Evolutionary conservation across 2,113 vertebrate genomes (phyloP), one percentile per base, ranked within the genome.

Genomic region (Etheostoma cragini): DNA sequence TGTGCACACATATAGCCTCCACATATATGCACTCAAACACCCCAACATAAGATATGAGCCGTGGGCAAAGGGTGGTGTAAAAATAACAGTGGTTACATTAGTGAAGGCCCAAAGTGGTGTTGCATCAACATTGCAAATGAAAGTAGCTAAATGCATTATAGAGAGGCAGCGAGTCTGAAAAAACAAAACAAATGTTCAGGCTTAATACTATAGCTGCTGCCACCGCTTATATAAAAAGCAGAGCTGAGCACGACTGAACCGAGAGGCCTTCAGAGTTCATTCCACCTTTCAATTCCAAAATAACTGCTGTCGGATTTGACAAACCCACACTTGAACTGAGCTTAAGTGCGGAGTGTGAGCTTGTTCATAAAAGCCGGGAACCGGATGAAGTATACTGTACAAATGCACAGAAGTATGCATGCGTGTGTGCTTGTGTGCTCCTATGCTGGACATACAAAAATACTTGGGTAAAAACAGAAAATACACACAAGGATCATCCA

Each of bases 271-370:
- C 54, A 17, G 52, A 93, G 89, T 90, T 92, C 87, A 89, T 68
- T 67, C 61, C 86, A 82, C 75, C 88, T 87, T 92, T 91, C 52
- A 87, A 72, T 85, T 87, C 88, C 46, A 89, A 93, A 92, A 93
- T 93, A 94, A 86, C 88, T 75, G 80, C 78, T 64, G 83, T 76
- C 8, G 52, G 74, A 78, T 91, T 85, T 90, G 86, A 84, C 85
- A 91, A 90, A 88, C 88, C 86, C 91, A 92, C 90, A 90, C 87
- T 89, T 89, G 83, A 90, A 80, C 50, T 71, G 80, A 86, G 76
- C 82, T 87, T 90, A 58, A 84, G 72, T 66, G 72, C 8, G 58
- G 67, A 64, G 52, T 22, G 58, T 3, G 22, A 63, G 71, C 54
- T 56, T 85, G 85, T 78, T 87, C 64, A 80, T 60, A 49, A 87